phyloP scores from a whole-genome alignment of 2,797 vertebrate species.

The Botia almorhae region DNA sequence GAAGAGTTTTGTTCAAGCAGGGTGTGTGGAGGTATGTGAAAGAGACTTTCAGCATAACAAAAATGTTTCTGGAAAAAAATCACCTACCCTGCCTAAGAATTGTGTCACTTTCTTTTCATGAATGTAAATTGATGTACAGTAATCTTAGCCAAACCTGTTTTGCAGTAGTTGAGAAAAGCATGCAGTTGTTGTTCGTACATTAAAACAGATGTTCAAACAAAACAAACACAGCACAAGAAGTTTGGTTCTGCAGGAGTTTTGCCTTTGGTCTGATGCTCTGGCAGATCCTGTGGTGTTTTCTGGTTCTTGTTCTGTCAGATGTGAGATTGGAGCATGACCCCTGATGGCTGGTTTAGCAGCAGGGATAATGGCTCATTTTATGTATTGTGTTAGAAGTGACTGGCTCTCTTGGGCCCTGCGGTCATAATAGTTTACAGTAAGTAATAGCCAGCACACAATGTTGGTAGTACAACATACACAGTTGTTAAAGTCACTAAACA shows the following conservation, averaged over 20 bases:
- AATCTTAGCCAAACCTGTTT: neutral
- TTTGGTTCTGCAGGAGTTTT: neutral
- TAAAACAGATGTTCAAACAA: conserved; percentile 14
- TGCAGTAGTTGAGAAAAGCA: neutral
- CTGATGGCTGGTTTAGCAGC: neutral
- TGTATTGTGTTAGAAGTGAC: neutral
- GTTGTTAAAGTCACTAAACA: conserved; percentile 8
- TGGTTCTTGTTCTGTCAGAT: neutral
- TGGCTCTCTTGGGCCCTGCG: neutral
- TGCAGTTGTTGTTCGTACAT: neutral
- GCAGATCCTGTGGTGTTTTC: neutral
- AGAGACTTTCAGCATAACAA: too few relatives aligned
- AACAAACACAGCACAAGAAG: neutral
- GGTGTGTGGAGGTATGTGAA: too few relatives aligned
- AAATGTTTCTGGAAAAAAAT: neutral
- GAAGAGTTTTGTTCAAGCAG: too few relatives aligned
- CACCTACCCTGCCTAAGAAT: too few relatives aligned
- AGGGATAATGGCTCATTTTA: neutral
- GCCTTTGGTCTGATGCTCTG: neutral
- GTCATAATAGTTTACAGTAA: conserved; percentile 4
- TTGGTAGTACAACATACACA: neutral
- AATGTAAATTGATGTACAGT: neutral
- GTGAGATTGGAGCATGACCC: neutral
- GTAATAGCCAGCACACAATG: neutral
- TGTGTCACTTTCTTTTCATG: too few relatives aligned